Base-by-base conservation (phyloP, 2,113 vertebrate genomes). In the Hippocampus zosterae region DNA sequence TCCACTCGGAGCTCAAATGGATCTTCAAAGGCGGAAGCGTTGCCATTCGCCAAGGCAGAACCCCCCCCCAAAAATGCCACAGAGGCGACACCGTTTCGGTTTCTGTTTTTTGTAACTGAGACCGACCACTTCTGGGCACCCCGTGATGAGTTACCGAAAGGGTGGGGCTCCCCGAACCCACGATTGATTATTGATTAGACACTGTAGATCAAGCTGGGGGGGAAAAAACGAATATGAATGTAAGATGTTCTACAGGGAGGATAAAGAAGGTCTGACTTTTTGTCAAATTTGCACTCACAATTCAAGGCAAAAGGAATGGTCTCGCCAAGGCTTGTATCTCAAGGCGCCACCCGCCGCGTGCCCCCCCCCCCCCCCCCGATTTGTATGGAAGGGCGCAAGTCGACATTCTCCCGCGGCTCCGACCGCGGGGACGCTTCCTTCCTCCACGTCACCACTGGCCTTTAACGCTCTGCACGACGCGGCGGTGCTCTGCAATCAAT, bases 401-500 rank as follows among this genome's bases (percentile, higher is more conserved):
- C 50, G 76, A 69, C 81, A 59, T 72, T 78, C 18, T 55, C 73
- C 66, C 42, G 46, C 7, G 25, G 72, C 60, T 73, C 57, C 0
- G 59, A 67, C 88, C 75, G 77, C 74, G 69, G 88, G 84, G 81
- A 80, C 69, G 80, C 84, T 85, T 85, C 84, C 86, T 76, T 85
- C 82, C 86, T 74, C n/a, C 67, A 74, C 81, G 81, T 85, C 85
- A 83, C 13, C n/a, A 6, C 77, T 85, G 85, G 76, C 89, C 83
- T 89, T 90, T 83, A 72, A 56, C 72, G 71, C 81, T 42, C 85
- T 63, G 71, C 82, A 74, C 0, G 81, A 69, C 72, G 25, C 25
- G 25, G 44, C 55, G 60, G 68, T 42, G 53, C 65, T 25, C 63
- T 53, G 27, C 37, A 69, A 67, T 76, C 48, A 63, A 48, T 72